phyloP scores from a whole-genome alignment of 2,113 vertebrate species.

The Aegotheles bennettii region DNA sequence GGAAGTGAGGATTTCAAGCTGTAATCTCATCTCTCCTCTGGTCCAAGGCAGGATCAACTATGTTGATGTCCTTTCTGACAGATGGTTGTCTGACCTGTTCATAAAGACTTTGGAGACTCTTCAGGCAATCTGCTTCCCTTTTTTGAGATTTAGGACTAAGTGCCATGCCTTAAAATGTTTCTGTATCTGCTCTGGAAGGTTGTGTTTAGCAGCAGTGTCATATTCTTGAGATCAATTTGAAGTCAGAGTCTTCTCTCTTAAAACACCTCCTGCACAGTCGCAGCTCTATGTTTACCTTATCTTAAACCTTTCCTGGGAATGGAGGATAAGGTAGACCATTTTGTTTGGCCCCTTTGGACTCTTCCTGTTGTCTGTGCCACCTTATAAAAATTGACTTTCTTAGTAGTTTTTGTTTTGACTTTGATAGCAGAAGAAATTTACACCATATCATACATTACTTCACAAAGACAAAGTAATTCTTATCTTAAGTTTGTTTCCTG shows the following conservation, averaged over 20 bases:
- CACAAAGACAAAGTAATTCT: background rate
- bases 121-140: background rate
- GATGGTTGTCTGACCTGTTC: background rate
- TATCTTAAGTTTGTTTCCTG: background rate
- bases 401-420: background rate
- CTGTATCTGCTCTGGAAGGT: background rate
- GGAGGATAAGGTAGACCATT: background rate
- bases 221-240: background rate
- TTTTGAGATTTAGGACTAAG: background rate
- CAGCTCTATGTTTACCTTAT: background rate
- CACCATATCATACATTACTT: background rate
- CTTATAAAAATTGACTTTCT: background rate
- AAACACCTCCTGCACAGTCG: background rate
- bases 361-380: background rate
- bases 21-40: background rate
- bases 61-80: background rate
- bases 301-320: background rate
- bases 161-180: background rate
- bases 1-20: background rate
- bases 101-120: background rate
- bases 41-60: background rate
- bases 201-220: background rate
- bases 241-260: background rate
- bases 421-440: background rate
- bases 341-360: background rate